Evolutionary conservation across 2,797 vertebrate species (phyloP).

Genomic region (Salarias fasciatus): DNA sequence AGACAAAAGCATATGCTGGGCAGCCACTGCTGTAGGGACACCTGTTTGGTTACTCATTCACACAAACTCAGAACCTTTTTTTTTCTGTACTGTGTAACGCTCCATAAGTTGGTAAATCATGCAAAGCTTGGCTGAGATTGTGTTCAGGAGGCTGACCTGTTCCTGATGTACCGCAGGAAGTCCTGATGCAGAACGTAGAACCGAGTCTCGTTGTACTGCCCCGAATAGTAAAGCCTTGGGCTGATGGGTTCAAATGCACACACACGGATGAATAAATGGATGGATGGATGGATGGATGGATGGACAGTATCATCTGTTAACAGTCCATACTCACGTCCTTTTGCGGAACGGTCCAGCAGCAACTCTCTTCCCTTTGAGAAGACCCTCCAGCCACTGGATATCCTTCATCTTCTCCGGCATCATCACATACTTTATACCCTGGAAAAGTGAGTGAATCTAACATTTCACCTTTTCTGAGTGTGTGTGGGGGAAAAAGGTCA

Average conservation of each 20-base stretch:
- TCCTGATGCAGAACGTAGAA: conserved; percentile 90
- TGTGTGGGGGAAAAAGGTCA: no score
- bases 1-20: no score
- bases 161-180: conserved; percentile 88
- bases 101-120: no score
- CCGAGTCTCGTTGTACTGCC: conserved; percentile 71
- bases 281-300: no score
- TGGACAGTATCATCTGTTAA: no score
- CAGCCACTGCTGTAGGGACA: no score
- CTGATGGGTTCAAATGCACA: conserved; percentile 45
- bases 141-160: conserved; percentile 80
- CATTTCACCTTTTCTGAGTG: no score
- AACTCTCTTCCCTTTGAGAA: conserved; percentile 58
- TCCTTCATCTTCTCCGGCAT: conserved; percentile 79
- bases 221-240: conserved; percentile 77
- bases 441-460: neutral
- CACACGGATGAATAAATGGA: no score
- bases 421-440: conserved; percentile 80
- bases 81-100: no score
- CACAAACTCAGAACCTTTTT: no score
- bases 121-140: no score
- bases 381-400: conserved; percentile 72
- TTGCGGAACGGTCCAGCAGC: conserved; percentile 31
- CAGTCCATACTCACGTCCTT: conserved; percentile 44
- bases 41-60: no score